Base-by-base conservation (phyloP, 2,797 vertebrate genomes). In the Darevskia nairensis region DNA sequence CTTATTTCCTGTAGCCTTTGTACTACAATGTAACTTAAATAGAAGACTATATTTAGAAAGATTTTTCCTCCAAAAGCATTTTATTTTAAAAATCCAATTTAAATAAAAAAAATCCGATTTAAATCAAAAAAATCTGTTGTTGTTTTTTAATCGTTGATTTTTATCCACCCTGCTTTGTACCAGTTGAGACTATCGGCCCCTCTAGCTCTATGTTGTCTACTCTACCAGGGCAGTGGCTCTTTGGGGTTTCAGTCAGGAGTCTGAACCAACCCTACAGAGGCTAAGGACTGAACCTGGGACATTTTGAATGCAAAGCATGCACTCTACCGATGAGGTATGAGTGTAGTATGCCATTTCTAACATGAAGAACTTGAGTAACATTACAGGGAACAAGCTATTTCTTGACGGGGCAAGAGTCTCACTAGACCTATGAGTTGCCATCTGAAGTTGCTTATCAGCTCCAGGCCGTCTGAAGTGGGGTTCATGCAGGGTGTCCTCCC, bases 391-490 rank as follows among this genome's bases (percentile, higher is more conserved):
- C 50, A 55, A 81, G n/a, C 19, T 2, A 2, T 83, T 41, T 46
- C 50, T 69, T 50, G 55, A 23, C 19, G 3, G n/a, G 11, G 21
- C 82, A 25, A 85, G 46, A 35, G 41, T 83, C 87, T 29, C 78
- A 29, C 71, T 87, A 76, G 55, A 64, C n/a, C 8, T 8, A 46
- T 77, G 35, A 80, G 72, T 75, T 84, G 44, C 50, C 81, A 75
- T 80, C 84, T 86, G 72, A 91, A 29, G 64, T 88, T 79, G 13
- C 39, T 69, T 80, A 25, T 86, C 82, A 86, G 68, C 77, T 71
- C 27, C 9, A 90, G 71, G 78, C 80, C 50, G 15, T 86, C 80
- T 83, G 83, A 35, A 89, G 66, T 8, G 59, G 71, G n/a, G 46
- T 68, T 23, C 27, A 17, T 25, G 29, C 0, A 0, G 39, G 41